Evolutionary conservation across 1,140 invertebrate species (phyloP), one percentile per base, ranked within the genome.

Genomic region (Meloidogyne hapla): DNA sequence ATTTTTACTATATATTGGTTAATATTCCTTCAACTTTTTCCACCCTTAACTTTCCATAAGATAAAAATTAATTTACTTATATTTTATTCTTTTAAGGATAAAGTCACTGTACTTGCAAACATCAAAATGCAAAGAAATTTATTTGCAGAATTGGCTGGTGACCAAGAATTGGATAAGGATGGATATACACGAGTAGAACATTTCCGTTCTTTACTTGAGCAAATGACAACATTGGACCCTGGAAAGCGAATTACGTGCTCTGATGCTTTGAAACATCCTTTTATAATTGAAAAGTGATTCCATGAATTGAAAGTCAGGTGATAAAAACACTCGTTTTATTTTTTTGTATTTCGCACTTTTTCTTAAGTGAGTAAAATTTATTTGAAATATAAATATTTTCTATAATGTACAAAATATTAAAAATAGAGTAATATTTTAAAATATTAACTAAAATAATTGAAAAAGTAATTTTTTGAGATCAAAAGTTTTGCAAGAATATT

Each of bases 191-290:
- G 84, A 83, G 89, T 91, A 2, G 91, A 90, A 3, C 95, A 99
- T 85, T 90, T 99, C 6, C 94, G 94, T 83, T 94, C 98, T 88
- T 89, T 99, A 6, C 88, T 99, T 40, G 96, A 99, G 79, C 92
- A 93, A 75, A 94, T 96, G 80, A 90, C 98, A 26, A 92, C 94
- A 89, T 88, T 99, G 64, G 97, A 99, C 88, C 92, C 96, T 0
- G 91, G 91, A 26, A 98, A 98, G 88, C 90, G 97, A 73, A 92
- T 95, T 75, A 93, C 93, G 0, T 92, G 97, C 67, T 96, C 94
- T 87, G 93, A 96, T 86, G 94, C 95, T 25, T 90, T 99, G 26
- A 92, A 92, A 33, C 96, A 99, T 90, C 93, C 94, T 1, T 99
- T 99, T 89, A 97, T 99, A 87, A 92, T 93, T 6, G 18, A 56